A percentile compares a stretch with the other conserved stretches of the same genome.
Conservation (phyloP, 2,113 vertebrate species). For the Bubo bubo region DNA sequence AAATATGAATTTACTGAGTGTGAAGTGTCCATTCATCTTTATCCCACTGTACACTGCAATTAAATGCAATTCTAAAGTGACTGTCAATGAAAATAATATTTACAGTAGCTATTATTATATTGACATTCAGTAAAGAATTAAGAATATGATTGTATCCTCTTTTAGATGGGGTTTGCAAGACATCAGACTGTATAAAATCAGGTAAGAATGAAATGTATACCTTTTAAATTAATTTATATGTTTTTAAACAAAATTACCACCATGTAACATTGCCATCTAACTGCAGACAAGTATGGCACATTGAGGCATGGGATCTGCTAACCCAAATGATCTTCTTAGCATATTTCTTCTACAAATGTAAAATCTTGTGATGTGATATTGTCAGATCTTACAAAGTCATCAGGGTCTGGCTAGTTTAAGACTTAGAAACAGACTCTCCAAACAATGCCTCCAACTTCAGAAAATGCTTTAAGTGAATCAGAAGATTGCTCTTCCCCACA, state of each 20-base stretch:
- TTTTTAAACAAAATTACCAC: neutral
- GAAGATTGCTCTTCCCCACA: neutral
- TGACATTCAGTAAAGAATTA: neutral
- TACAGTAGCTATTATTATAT: neutral
- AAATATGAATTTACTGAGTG: neutral
- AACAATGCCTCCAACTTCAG: neutral
- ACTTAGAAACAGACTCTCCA: neutral
- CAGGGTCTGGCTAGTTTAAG: neutral
- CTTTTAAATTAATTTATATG: neutral
- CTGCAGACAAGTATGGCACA: neutral
- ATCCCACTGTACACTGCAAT: neutral
- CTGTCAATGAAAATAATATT: neutral
- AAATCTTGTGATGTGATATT: neutral
- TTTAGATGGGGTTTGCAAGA: constrained; percentile 90
- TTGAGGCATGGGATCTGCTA: neutral
- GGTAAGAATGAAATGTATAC: constrained; percentile 77
- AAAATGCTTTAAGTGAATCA: neutral
- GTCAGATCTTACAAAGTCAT: neutral
- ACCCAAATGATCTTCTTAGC: neutral
- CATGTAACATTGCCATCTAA: neutral
- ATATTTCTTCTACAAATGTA: neutral
- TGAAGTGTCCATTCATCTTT: neutral
- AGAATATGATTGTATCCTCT: constrained; percentile 26
- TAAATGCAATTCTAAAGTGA: neutral
- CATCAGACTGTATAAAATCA: constrained; percentile 90